Percentiles rank a stretch among this genome's conserved stretches.
These are phyloP conservation scores for Coryphaenoides rupestris DNA, from an alignment of 2,113 vertebrate species.

Conservation along the genomic window DNA sequence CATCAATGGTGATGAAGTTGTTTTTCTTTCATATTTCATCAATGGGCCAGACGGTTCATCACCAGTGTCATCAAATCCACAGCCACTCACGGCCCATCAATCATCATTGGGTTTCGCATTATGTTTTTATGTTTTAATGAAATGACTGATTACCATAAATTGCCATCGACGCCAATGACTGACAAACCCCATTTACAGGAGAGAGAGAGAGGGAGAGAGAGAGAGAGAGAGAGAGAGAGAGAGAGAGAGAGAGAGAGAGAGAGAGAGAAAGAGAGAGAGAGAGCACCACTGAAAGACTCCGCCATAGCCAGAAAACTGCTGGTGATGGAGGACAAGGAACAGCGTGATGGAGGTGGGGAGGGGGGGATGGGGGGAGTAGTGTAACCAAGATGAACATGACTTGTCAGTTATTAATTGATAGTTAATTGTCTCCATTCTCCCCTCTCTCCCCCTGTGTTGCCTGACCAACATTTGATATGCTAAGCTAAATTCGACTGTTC, in stretches of 20 bases:
- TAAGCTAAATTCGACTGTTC: too few relatives aligned
- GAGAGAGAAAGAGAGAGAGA: not conserved
- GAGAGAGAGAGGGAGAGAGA: not conserved
- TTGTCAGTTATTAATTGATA: too few relatives aligned
- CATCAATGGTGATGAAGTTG: too few relatives aligned
- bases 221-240: constrained; percentile 4
- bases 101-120: constrained; percentile 27
- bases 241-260: not conserved
- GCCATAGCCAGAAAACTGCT: not conserved
- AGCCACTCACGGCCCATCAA: constrained; percentile 43
- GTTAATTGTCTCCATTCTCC: too few relatives aligned
- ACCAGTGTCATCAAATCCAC: constrained; percentile 29
- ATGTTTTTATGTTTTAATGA: constrained; percentile 25
- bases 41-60: constrained; percentile 32
- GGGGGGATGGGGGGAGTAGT: too few relatives aligned
- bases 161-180: constrained; percentile 47
- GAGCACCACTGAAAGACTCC: not conserved
- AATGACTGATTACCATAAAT: constrained; percentile 50
- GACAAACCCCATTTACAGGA: constrained; percentile 53
- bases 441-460: too few relatives aligned
- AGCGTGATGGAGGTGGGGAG: not conserved
- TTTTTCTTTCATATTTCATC: too few relatives aligned
- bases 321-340: not conserved
- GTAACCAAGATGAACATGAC: too few relatives aligned
- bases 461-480: too few relatives aligned